Base-by-base conservation (phyloP, 2,113 vertebrate genomes). In the Carassius carassius region DNA sequence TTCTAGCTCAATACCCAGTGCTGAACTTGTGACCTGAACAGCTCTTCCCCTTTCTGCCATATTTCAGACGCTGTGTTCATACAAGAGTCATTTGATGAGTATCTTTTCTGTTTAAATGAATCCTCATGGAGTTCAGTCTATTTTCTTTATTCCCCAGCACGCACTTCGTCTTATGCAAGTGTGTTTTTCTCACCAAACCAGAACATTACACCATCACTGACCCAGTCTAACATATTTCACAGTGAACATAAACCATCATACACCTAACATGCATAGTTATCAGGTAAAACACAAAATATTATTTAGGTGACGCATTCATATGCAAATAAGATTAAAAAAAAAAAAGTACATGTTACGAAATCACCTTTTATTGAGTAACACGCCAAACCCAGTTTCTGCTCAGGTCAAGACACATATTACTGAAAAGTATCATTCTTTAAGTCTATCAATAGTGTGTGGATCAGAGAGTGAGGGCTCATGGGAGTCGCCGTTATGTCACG, bases 371-470 rank as follows among this genome's bases (percentile, higher is more conserved):
- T 29, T 81, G 25, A 67, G 44, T 32, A 67, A 69, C 44, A 11
- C 11, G 16, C 78, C 17, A 65, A 80, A 80, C 78, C 60, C 37
- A 47, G 44, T 81, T 69, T 81, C 17, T 47, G 37, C 13, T 81
- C 5, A 8, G 78, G 78, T 81, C 78, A 81, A 69, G 62, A 81
- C 78, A 69, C 21, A 4, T 9, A 67, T 81, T 80, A 65, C 3
- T 60, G 25, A 80, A 62, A 49, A 25, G 37, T 49, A 17, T 47
- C 14, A 63, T 79, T 47, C 74, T 81, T 87, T 5, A 41, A 73
- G 60, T 88, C 84, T 88, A 86, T 88, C 87, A 86, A 88, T 88
- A 88, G 87, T 80, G 75, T n/a, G 60, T 73, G 74, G 81, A 81
- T 77, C 75, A 86, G 49, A 32, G 49, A 60, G 37, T 9, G 19